Conservation (phyloP, 2,888 invertebrate genomes). For the Drosophila vallismaia region DNA sequence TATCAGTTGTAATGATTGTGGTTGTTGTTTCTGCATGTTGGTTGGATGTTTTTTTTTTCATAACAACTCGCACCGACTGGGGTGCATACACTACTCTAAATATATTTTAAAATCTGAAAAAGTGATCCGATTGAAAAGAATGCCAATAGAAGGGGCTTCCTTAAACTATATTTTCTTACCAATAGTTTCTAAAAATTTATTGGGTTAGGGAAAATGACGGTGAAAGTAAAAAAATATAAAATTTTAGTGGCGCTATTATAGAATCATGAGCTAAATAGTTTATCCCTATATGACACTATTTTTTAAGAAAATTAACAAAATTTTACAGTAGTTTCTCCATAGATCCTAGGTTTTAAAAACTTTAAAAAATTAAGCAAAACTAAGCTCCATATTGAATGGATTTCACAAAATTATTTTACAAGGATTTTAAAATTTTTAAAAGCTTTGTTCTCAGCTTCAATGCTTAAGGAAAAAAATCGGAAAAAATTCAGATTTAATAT, state of each 20-base stretch:
- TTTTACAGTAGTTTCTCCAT: too few relatives aligned
- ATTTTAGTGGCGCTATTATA: background rate
- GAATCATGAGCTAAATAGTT: background rate
- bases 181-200: background rate
- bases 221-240: background rate
- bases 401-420: background rate
- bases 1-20: conserved; percentile 33
- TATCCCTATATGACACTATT: background rate
- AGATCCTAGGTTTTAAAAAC: background rate
- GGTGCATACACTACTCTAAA: background rate
- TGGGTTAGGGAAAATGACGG: background rate
- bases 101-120: background rate
- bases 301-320: too few relatives aligned
- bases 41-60: conserved; percentile 19
- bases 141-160: conserved; percentile 1
- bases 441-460: background rate
- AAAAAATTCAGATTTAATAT: background rate
- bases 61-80: background rate
- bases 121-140: background rate
- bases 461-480: background rate
- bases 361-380: background rate
- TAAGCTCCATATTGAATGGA: background rate
- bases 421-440: background rate
- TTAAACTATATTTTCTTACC: background rate
- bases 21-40: conserved; percentile 16